Percentiles rank a stretch among this genome's conserved stretches.
These are phyloP conservation scores for Octodon degus DNA, from an alignment of 2,113 vertebrate species.

Conservation along the genomic window DNA sequence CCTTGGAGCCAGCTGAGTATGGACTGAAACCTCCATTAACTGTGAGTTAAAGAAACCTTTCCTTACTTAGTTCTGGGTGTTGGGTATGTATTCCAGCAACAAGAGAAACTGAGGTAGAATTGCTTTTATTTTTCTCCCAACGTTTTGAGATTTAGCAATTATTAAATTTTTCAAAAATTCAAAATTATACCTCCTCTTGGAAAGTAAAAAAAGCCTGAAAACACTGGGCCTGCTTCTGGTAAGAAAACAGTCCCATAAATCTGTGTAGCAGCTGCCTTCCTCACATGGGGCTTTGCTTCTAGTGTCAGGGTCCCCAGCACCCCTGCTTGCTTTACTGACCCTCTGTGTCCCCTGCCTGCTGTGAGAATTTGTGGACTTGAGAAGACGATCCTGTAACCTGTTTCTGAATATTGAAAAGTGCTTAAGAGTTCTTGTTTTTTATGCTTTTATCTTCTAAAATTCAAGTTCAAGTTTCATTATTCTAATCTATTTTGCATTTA, in stretches of 20 bases:
- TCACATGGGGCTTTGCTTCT: neutral
- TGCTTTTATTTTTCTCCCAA: neutral
- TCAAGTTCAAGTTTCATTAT: slow-evolving; percentile 53
- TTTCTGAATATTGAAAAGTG: slow-evolving; percentile 26
- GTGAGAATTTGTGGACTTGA: neutral
- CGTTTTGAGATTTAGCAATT: slow-evolving; percentile 8
- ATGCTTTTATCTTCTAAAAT: slow-evolving; percentile 42
- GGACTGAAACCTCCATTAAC: no score
- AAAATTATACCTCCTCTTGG: slow-evolving; percentile 9
- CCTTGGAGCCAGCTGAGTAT: no score
- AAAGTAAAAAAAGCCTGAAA: neutral
- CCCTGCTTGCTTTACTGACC: rapidly evolving
- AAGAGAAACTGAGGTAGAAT: no score
- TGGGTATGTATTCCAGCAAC: no score
- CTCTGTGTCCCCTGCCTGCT: neutral
- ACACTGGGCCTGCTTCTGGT: neutral
- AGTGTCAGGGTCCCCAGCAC: neutral
- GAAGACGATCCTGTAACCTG: neutral
- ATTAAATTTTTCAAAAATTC: slow-evolving; percentile 14
- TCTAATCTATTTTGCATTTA: slow-evolving; percentile 45
- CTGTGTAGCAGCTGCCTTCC: neutral
- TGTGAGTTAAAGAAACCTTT: no score
- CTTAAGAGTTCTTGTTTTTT: slow-evolving; percentile 36
- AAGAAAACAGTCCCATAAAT: neutral
- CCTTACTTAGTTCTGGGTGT: no score